Percentiles rank a stretch among this genome's conserved stretches.
phyloP scores from a whole-genome alignment of 2,888 invertebrate genomes.

The Habrosyne pyritoides region DNA sequence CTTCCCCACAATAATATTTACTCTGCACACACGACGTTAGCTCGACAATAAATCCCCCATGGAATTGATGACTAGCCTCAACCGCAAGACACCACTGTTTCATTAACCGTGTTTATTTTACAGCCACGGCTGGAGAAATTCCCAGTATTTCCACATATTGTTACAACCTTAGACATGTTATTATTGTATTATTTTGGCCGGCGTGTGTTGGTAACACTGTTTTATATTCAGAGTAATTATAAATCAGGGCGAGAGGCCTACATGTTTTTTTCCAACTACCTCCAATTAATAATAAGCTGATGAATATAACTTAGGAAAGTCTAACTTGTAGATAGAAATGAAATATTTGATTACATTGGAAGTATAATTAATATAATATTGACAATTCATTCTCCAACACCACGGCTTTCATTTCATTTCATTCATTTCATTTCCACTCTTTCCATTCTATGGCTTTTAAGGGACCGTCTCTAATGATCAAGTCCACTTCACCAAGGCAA shows the following conservation, averaged over 20 bases:
- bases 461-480: too few species aligned
- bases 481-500: too few species aligned
- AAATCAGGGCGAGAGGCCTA: not conserved
- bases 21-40: not conserved
- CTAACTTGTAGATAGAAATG: too few species aligned
- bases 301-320: too few species aligned
- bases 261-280: not conserved
- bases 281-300: too few species aligned
- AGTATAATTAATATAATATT: too few species aligned
- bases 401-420: too few species aligned
- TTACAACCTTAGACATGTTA: slow-evolving; percentile 8
- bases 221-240: not conserved
- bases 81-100: slow-evolving; percentile 3
- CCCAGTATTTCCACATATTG: slow-evolving; percentile 6
- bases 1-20: not conserved
- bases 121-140: slow-evolving; percentile 8
- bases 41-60: not conserved
- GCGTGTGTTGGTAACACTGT: not conserved
- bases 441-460: too few species aligned
- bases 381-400: too few species aligned
- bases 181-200: slow-evolving; percentile 4
- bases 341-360: too few species aligned
- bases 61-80: not conserved
- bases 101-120: slow-evolving; percentile 6
- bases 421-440: too few species aligned